A percentile compares a stretch with the other conserved stretches of the same genome.
phyloP scores from a whole-genome alignment of 2,888 invertebrate species.

The Esperia sulphurella region DNA sequence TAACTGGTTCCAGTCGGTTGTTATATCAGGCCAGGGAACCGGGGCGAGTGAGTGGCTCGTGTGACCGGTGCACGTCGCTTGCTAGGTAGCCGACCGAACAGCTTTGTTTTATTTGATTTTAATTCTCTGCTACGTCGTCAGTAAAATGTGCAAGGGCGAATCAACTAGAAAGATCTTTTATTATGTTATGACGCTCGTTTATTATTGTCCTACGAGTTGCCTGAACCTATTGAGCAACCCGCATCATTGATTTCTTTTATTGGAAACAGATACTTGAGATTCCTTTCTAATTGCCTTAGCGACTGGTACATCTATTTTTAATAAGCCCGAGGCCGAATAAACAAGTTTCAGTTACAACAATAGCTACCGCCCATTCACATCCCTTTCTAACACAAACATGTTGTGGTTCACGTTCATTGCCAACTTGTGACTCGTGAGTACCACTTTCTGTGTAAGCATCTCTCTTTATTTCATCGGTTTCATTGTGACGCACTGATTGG shows the following conservation, averaged over 20 bases:
- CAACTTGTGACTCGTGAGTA: conserved; percentile 29
- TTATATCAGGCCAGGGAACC: conserved; percentile 35
- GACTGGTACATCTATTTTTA: not conserved
- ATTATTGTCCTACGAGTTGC: not conserved
- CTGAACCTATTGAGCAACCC: not conserved
- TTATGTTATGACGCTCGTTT: not conserved
- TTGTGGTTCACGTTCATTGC: conserved; percentile 29
- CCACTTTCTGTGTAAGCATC: conserved; percentile 24
- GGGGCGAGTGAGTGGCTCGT: conserved; percentile 25
- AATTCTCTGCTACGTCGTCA: conserved; percentile 24
- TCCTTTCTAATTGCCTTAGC: too few species aligned
- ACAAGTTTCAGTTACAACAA: conserved; percentile 18
- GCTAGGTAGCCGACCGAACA: conserved; percentile 5
- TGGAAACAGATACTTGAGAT: too few species aligned
- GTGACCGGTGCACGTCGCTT: conserved; percentile 21
- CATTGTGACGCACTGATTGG: conserved; percentile 30
- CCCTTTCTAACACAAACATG: conserved; percentile 12
- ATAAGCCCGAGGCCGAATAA: conserved; percentile 11
- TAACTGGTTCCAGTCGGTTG: conserved; percentile 30
- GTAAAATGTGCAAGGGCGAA: conserved; percentile 19
- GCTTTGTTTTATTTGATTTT: conserved; percentile 32
- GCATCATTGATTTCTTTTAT: not conserved
- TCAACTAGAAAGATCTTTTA: conserved; percentile 19
- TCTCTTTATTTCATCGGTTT: conserved; percentile 11
- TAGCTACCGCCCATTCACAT: not conserved